A percentile compares a stretch with the other conserved stretches of the same genome.
Conservation (phyloP, 2,113 vertebrate species). For the Mungos mungo region DNA sequence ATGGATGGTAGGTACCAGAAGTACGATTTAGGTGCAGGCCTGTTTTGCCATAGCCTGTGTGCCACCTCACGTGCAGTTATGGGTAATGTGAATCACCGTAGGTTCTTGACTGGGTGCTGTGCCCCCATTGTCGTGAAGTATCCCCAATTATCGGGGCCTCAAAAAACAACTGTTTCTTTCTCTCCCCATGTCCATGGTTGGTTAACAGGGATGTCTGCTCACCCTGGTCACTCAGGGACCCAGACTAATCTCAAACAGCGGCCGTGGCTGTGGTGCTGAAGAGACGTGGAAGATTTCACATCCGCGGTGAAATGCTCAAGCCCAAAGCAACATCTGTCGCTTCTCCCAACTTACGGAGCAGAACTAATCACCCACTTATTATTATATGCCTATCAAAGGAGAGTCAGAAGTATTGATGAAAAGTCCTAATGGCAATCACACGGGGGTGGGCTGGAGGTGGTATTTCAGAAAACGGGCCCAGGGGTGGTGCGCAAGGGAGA, state of each 20-base stretch:
- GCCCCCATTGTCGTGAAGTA: background rate
- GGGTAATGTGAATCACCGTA: background rate
- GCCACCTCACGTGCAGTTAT: background rate
- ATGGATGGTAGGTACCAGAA: background rate
- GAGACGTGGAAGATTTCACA: background rate
- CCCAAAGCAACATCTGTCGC: background rate
- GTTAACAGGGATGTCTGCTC: background rate
- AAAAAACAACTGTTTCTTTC: background rate
- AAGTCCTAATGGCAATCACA: background rate
- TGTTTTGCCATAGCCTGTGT: background rate
- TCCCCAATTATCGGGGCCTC: background rate
- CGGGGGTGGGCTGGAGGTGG: background rate
- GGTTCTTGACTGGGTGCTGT: background rate
- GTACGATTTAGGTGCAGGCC: background rate
- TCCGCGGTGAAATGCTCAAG: background rate
- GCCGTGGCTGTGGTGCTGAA: background rate
- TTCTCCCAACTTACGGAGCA: background rate
- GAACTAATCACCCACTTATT: background rate
- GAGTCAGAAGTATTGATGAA: background rate
- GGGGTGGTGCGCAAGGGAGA: background rate
- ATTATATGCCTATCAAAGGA: background rate
- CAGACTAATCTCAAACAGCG: background rate
- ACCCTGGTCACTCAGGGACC: background rate
- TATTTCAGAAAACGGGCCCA: background rate
- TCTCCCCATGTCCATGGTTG: background rate